Base-by-base conservation (phyloP, 2,888 invertebrate species). In the Polyommatus icarus region DNA sequence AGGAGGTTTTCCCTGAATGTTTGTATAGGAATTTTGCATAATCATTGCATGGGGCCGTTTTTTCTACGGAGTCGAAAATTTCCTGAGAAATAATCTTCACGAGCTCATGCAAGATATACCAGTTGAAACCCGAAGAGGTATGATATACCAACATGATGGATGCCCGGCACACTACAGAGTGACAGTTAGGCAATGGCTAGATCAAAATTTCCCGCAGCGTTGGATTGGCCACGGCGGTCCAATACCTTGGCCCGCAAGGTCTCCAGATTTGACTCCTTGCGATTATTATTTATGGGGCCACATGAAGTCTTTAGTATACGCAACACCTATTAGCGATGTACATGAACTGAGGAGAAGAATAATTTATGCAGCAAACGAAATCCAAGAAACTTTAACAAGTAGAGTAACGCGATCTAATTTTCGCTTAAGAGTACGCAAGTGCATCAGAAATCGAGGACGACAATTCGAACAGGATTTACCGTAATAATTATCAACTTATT, bases 261-360 rank as follows among this genome's bases (percentile, higher is more conserved):
- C 79, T 29, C 81, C 81, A 15, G 82, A 82, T 78, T 67, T 82
- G 12, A 81, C 79, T 24, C 80, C 81, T 8, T 29, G 79, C 8
- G 81, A 81, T 71, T 81, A 79, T 79, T 82, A 76, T 73, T 75
- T 79, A 10, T 81, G 82, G 81, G 82, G 81, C 2, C 77, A 80
- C 10, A 76, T 78, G 73, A 78, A 76, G 67, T 57, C 59, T 36
- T 20, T 77, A 15, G 73, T 73, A 1, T 77, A 77, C 71, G n/a
- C 71, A 12, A 72, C 77, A 77, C 77, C 67, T 54, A 54, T 54
- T 5, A 18, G 54, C 54, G 18, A 54, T 54, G 54, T 54, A 54
- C 54, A 54, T 18, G 54, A 10, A 46, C 24, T 15, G 71, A 79
- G 29, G 29, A 29, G 36, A 24, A 24, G 54, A 54, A 18, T 54